Percentiles rank a stretch among this genome's conserved stretches.
These are phyloP conservation scores for Stercorarius parasiticus DNA, from an alignment of 2,113 vertebrate genomes.

Conservation along the genomic window DNA sequence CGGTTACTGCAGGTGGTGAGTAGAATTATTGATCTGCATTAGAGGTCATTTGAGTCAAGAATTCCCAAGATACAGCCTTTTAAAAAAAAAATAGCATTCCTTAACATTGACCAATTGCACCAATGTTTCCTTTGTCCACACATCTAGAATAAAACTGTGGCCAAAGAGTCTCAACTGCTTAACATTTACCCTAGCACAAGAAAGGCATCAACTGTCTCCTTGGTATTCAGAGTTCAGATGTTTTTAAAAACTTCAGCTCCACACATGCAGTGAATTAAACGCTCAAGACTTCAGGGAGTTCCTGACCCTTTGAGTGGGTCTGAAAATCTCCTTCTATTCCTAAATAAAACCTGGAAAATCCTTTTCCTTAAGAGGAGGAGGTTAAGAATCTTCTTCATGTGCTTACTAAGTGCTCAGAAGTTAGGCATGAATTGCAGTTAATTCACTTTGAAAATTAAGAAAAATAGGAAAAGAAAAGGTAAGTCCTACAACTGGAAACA, in stretches of 20 bases:
- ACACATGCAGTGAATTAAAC: background rate
- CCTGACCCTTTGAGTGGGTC: background rate
- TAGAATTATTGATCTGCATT: background rate
- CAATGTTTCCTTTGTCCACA: background rate
- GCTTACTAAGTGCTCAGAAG: background rate
- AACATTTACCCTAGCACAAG: background rate
- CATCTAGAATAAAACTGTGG: background rate
- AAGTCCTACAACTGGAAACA: background rate
- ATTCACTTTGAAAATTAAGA: background rate
- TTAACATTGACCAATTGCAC: background rate
- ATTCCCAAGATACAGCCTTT: background rate
- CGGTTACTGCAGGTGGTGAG: background rate
- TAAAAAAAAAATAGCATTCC: background rate
- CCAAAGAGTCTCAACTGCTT: background rate
- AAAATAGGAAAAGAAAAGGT: background rate
- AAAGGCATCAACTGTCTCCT: background rate
- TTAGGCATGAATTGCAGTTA: background rate
- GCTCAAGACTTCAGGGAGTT: background rate
- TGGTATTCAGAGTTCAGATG: background rate
- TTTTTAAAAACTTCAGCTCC: background rate
- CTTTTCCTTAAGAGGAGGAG: background rate
- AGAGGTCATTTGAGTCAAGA: background rate
- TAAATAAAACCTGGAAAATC: background rate
- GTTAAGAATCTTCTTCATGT: background rate
- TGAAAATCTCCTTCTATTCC: background rate